Base-by-base conservation (phyloP, 2,113 vertebrate genomes). In the Ictalurus punctatus region DNA sequence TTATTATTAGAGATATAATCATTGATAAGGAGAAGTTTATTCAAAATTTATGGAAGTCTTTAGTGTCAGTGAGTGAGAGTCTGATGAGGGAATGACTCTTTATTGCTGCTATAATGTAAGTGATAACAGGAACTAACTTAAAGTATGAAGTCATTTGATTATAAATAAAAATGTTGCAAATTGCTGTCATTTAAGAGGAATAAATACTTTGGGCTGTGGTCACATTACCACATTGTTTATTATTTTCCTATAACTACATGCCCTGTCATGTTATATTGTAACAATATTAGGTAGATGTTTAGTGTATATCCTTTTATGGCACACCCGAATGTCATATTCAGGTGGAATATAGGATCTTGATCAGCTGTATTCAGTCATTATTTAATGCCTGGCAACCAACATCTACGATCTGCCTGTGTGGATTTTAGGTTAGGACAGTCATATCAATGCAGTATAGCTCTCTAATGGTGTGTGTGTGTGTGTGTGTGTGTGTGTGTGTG, bases 371-470 rank as follows among this genome's bases (percentile, higher is more conserved):
- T 30, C 65, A 37, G 30, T 3, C 67, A 37, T 56, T 16, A 30
- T 73, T 19, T 73, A 85, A 73, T 23, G 56, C 48, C 84, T 30
- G 25, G 59, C 37, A 69, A 73, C 69, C 16, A 34, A 37, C 34
- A 73, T 73, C 12, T 2, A 85, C 30, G 19, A 69, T 71, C 63
- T 85, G 44, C 27, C 44, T 85, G 30, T 85, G 63, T 2, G 30
- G 48, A 85, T 73, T 52, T 69, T 73, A 56, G 10, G 69, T 59
- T 76, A 37, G 54, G 34, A n/a, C 69, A 86, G 69, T 86, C 21
- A 74, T 86, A 86, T 86, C 14, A 59, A 59, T 59, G 71, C 54
- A 76, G 25, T 76, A 59, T 86, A 58, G 48, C 25, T 74, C 52
- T 86, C 65, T 86, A 71, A 58, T 40, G 13, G 73, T 76, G 37